These are phyloP conservation scores for Anser brachyrhynchus DNA, from an alignment of 2,113 vertebrate genomes.

Conservation along the genomic window DNA sequence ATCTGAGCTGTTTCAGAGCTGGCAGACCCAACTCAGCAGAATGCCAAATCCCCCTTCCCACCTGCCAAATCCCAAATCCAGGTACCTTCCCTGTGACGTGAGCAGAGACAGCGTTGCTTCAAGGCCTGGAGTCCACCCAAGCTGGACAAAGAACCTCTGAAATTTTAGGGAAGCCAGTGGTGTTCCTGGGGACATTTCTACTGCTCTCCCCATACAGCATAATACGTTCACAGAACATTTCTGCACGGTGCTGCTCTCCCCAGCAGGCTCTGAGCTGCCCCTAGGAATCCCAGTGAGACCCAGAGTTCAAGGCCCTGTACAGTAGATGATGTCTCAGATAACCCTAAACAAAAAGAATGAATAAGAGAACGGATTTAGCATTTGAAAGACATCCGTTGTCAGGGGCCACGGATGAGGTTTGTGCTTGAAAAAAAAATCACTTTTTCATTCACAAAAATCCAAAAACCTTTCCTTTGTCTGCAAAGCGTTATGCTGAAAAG, in stretches of 20 bases:
- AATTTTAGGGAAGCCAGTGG: background rate
- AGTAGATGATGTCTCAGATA: background rate
- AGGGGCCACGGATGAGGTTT: background rate
- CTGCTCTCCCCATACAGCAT: background rate
- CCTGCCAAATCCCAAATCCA: background rate
- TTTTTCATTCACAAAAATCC: too few species aligned
- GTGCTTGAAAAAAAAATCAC: too few species aligned
- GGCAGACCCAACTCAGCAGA: background rate
- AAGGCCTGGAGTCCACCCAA: background rate
- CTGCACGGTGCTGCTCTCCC: background rate
- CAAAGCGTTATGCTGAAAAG: background rate
- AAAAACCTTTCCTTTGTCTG: background rate
- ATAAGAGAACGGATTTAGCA: background rate
- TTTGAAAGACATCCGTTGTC: background rate
- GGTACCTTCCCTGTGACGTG: background rate
- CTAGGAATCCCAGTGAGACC: background rate
- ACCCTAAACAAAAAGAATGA: background rate
- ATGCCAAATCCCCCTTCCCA: background rate
- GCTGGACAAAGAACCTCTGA: background rate
- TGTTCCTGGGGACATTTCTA: background rate
- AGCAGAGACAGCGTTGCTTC: background rate
- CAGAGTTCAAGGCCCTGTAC: background rate
- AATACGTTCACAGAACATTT: background rate
- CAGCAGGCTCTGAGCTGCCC: background rate
- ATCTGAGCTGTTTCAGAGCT: background rate